A percentile compares a stretch with the other conserved stretches of the same genome.
Evolutionary conservation across 2,113 vertebrate genomes (phyloP).

Genomic region (Castor canadensis): DNA sequence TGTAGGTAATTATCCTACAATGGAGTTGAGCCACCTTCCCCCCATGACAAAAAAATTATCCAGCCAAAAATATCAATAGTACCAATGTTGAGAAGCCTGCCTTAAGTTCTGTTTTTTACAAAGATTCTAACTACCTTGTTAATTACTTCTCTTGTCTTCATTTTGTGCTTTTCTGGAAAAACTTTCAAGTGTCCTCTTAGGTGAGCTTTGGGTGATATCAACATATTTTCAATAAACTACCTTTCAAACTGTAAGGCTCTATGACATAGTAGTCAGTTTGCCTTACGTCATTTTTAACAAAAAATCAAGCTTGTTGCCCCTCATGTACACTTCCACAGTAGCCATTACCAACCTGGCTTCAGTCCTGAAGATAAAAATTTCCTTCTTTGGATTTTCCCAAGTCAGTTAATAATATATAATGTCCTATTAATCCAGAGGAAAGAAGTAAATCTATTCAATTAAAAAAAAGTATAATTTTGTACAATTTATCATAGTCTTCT

Average conservation of each 20-base stretch:
- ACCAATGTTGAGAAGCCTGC: neutral
- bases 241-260: no score
- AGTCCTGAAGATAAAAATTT: neutral
- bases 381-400: constrained; percentile 17
- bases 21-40: fast-evolving
- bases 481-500: constrained; percentile 70
- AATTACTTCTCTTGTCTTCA: neutral
- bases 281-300: neutral
- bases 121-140: neutral
- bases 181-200: neutral
- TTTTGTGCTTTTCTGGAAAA: neutral
- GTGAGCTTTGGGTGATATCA: neutral
- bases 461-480: constrained; percentile 69
- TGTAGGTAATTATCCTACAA: neutral
- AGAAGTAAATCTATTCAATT: constrained; percentile 57
- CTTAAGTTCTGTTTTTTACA: neutral
- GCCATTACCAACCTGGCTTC: neutral
- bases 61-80: neutral
- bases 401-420: constrained; percentile 48
- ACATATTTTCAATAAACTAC: neutral
- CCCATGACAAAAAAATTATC: neutral
- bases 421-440: constrained; percentile 37
- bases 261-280: neutral
- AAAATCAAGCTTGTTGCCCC: neutral
- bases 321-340: neutral